Evolutionary conservation across 2,113 vertebrate genomes (phyloP), one percentile per base, ranked within the genome.

Genomic region (Chaenogobius annularis): DNA sequence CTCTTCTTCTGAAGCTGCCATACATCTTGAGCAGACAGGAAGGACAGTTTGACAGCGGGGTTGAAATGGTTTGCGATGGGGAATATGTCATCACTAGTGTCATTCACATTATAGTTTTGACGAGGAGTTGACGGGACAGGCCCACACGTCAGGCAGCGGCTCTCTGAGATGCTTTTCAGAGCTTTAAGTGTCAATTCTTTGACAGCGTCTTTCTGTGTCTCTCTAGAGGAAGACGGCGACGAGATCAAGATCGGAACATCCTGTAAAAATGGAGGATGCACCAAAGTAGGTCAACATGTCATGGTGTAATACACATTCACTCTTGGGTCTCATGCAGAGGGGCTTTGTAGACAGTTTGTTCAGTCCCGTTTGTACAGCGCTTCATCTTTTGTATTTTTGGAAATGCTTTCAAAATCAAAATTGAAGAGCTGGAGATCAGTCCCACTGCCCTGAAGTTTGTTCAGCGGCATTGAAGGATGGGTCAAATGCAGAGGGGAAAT

Each of bases 201-300:
- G 35, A 62, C 12, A 74, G 7, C 59, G 1, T 64, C 14, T 73
- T 10, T 80, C 40, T 71, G 12, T 61, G 10, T 69, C 48, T 63
- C 78, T 92, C 61, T 78, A 98, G 96, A 97, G 77, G 95, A 98
- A 68, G 95, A 96, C 15, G 80, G 87, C 56, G 94, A 96, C 81
- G 96, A 97, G 90, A 92, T 97, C 90, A 98, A 96, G 90, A 90
- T 96, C 71, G 97, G 97, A 73, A 98, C 96, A 0, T 79, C 91
- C 7, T 98, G 96, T 94, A 97, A 97, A 93, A 99, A 98, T 79
- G 93, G 93, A 88, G 96, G 96, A 26, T 99, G 96, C 83, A 93
- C 91, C 43, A 97, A 96, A 94, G 97, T 98, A 94, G 35, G 89
- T 76, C 66, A 50, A 73, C 37, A 10, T 76, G 22, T 55, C 5